Conservation (phyloP, 2,797 vertebrate genomes). For the Eleutherodactylus coqui region DNA sequence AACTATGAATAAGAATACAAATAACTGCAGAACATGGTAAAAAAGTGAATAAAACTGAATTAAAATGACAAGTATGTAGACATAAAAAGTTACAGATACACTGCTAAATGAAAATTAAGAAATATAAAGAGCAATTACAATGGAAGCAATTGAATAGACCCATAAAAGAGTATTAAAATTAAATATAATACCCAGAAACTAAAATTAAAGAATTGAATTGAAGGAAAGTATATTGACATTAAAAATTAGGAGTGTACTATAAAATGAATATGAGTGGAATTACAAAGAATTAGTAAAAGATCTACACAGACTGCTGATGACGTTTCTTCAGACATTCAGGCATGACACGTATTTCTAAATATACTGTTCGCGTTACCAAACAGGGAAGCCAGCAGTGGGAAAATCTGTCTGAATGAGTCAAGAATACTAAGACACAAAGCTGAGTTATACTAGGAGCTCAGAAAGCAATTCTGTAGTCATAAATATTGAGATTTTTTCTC, state of each 20-base stretch:
- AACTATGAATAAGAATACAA: neutral
- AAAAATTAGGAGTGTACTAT: slow-evolving; percentile 4
- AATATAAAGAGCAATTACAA: slow-evolving; percentile 13
- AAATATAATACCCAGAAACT: slow-evolving; percentile 2
- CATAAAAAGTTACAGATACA: neutral
- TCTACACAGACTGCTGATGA: neutral
- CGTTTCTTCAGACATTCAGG: neutral
- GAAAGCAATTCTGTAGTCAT: neutral
- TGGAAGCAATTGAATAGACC: neutral
- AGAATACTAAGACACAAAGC: neutral
- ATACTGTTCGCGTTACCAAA: neutral
- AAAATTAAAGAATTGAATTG: neutral
- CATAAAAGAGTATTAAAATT: slow-evolving; percentile 23
- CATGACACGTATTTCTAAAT: neutral
- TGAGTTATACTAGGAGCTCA: neutral
- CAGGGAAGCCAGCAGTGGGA: neutral
- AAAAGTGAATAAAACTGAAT: slow-evolving; percentile 1
- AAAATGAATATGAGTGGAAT: slow-evolving; percentile 12
- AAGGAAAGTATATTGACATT: slow-evolving; percentile 8
- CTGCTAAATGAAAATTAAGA: slow-evolving; percentile 23
- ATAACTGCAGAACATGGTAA: neutral
- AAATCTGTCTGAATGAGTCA: neutral
- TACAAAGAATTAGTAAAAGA: neutral
- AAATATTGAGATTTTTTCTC: neutral
- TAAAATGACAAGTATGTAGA: slow-evolving; percentile 12